A percentile compares a stretch with the other conserved stretches of the same genome.
These are phyloP conservation scores for Podarcis muralis DNA, from an alignment of 2,113 vertebrate species.

Conservation along the genomic window DNA sequence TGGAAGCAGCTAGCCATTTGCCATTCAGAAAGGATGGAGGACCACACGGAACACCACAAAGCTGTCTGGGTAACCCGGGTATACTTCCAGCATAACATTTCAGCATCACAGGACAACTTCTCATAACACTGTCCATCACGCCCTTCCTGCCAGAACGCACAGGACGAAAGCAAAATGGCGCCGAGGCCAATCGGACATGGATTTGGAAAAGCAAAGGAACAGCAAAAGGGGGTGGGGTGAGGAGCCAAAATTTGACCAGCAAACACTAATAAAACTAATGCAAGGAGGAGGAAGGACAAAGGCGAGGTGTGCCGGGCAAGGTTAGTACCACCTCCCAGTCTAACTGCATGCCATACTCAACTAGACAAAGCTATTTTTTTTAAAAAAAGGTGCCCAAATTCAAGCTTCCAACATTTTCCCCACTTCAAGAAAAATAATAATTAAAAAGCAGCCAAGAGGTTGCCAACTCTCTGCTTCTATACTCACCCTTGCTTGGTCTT, in stretches of 20 bases:
- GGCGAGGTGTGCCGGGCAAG: no score
- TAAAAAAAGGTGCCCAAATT: neutral
- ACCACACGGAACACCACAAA: neutral
- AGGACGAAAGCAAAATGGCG: neutral
- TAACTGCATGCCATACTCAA: neutral
- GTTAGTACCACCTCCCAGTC: neutral
- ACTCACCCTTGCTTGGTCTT: neutral
- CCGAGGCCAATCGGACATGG: neutral
- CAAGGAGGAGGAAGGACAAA: neutral
- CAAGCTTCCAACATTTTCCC: neutral
- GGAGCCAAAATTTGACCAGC: neutral
- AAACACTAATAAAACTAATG: neutral
- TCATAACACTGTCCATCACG: no score
- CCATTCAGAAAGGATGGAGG: neutral
- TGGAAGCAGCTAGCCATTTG: rapidly evolving
- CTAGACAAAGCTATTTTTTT: neutral
- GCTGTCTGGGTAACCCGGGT: neutral
- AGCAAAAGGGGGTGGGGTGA: neutral
- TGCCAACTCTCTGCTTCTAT: neutral
- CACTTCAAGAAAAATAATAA: neutral
- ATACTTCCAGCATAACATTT: neutral
- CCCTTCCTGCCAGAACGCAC: no score
- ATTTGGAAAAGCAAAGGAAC: neutral
- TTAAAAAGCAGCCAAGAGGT: neutral
- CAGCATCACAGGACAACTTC: neutral